phyloP scores from a whole-genome alignment of 23 tunicate genomes.

The Botrylloides violaceus region DNA sequence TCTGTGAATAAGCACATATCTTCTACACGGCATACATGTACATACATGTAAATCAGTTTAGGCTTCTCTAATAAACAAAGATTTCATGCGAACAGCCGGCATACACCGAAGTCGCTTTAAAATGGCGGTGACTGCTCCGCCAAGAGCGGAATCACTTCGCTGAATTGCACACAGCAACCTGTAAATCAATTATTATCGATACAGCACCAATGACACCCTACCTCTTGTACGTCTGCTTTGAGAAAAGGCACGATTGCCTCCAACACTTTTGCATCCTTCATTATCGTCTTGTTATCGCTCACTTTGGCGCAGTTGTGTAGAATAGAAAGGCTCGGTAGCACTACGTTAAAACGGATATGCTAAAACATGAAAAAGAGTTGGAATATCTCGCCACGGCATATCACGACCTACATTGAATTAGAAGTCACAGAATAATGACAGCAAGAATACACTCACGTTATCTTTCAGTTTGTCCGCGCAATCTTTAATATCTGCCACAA shows the following conservation, averaged over 20 bases:
- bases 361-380: not conserved
- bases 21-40: not conserved
- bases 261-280: slow-evolving; percentile 20
- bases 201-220: not conserved
- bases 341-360: slow-evolving; percentile 17
- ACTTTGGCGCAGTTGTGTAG: slow-evolving; percentile 44
- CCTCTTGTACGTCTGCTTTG: slow-evolving; percentile 23
- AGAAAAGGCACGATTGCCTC: slow-evolving; percentile 30
- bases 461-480: slow-evolving; percentile 15
- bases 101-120: no score
- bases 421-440: no score
- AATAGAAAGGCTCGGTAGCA: slow-evolving; percentile 34
- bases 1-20: slow-evolving; percentile 5
- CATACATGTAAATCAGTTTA: no score
- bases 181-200: not conserved
- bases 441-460: not conserved
- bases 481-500: slow-evolving; percentile 25
- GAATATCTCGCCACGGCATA: no score
- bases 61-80: no score
- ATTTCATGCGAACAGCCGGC: no score
- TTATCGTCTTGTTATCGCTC: slow-evolving; percentile 38
- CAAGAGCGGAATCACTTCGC: not conserved
- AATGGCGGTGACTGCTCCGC: no score
- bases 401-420: no score
- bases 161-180: not conserved